Percentiles rank a stretch among this genome's conserved stretches.
Conservation (phyloP, 2,797 vertebrate species). For the Coregonus sp. region DNA sequence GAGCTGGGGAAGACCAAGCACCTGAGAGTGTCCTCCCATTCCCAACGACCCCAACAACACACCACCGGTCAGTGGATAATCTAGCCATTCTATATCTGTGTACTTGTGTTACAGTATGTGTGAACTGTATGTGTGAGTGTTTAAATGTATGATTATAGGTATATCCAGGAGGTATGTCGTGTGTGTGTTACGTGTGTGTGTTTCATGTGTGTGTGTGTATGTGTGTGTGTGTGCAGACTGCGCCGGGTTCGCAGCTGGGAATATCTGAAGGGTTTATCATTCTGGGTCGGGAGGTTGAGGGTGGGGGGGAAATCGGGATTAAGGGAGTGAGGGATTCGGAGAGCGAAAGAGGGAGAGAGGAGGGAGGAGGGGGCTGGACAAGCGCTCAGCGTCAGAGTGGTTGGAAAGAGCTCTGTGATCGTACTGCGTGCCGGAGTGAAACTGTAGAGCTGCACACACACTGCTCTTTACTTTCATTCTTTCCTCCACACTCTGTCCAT, state of each 20-base stretch:
- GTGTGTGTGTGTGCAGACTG: neutral
- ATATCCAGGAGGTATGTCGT: conserved; percentile 4
- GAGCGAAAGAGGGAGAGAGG: conserved; percentile 28
- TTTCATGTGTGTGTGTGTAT: conserved; percentile 4
- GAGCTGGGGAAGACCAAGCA: conserved; percentile 87
- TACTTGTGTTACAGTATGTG: neutral
- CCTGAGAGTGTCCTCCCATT: conserved; percentile 79
- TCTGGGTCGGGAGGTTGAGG: conserved; percentile 50
- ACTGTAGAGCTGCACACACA: neutral
- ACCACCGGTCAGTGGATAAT: conserved; percentile 53
- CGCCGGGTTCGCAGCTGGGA: neutral
- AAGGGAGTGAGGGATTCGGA: conserved; percentile 44
- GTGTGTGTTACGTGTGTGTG: conserved; percentile 10
- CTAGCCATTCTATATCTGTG: neutral
- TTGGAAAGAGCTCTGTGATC: neutral
- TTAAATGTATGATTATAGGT: no score
- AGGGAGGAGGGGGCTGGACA: conserved; percentile 59
- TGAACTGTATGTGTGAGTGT: neutral
- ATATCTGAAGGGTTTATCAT: conserved; percentile 38
- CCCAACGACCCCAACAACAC: conserved; percentile 55
- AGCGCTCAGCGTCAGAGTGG: conserved; percentile 6
- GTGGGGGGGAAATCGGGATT: conserved; percentile 62
- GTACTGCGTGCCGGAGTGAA: neutral
- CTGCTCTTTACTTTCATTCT: neutral
- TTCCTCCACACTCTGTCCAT: neutral